Base-by-base conservation (phyloP, 2,113 vertebrate species). In the Cynopterus brachyotis region DNA sequence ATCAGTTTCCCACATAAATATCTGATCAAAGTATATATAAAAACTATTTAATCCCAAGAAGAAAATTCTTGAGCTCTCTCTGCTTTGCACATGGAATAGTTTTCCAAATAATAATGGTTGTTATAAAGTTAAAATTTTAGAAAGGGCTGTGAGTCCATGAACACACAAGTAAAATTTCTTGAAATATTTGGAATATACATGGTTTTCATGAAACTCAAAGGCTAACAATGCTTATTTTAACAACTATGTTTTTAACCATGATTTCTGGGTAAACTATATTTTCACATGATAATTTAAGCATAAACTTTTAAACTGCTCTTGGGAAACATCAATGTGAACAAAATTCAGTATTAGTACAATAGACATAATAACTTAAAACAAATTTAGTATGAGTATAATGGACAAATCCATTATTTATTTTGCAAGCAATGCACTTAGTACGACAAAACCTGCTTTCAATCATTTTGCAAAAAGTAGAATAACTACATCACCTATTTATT, bases 81-180 rank as follows among this genome's bases (percentile, higher is more conserved):
- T 90, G 76, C 4, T 13, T 26, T 94, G 17, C n/a, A 76, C 57
- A 96, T 89, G 40, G 32, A 80, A 16, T 87, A 82, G 72, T 94
- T 97, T 37, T 86, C 47, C 32, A 82, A 91, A 92, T 70, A 70
- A 85, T 17, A 90, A 30, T 37, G 40, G 35, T 37, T 83, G 75
- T 93, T 24, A 57, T 30, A 66, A 97, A 91, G 59, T 57, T 59
- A 92, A 94, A 95, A 90, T 92, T 84, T 94, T 69, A 91, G 24
- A 79, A 40, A 0, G 69, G 45, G 67, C 22, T 82, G 19, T 82
- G 9, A 88, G 4, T 88, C 8, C 17, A 73, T 72, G 26, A 62
- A 92, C 1, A 60, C 12, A 0, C 28, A 70, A 67, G 42, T 60
- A 90, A 89, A 66, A 67, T 69, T 78, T 66, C 28, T 37, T 64